These are phyloP conservation scores for Bombycilla garrulus DNA, from an alignment of 2,113 vertebrate genomes.

Conservation along the genomic window DNA sequence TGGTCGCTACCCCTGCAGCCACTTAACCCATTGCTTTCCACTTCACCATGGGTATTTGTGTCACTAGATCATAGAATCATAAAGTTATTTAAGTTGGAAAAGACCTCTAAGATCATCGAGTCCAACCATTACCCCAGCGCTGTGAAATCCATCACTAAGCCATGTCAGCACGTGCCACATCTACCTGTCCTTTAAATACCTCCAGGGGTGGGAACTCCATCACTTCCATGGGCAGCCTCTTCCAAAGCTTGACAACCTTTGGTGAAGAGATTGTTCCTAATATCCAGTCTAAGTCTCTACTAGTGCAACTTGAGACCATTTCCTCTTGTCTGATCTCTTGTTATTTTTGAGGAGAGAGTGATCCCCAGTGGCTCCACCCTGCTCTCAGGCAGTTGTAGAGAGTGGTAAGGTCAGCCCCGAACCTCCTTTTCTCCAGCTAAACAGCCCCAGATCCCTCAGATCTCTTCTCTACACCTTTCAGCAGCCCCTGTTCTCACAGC, in stretches of 20 bases:
- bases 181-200: background rate
- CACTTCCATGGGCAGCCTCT: background rate
- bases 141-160: background rate
- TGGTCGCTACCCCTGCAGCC: rapidly evolving
- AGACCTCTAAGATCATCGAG: background rate
- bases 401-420: no score
- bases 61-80: background rate
- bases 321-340: background rate
- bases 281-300: background rate
- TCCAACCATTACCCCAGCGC: background rate
- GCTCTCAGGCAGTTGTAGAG: background rate
- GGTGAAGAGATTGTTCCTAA: background rate
- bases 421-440: background rate
- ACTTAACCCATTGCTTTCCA: background rate
- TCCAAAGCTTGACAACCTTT: background rate
- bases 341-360: background rate
- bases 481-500: background rate
- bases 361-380: background rate
- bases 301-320: background rate
- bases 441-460: background rate
- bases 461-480: background rate
- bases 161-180: background rate
- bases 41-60: background rate
- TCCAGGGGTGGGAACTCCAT: background rate
- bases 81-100: background rate